Base-by-base conservation (phyloP, 1,140 invertebrate species). In the Lethrus apterus region DNA sequence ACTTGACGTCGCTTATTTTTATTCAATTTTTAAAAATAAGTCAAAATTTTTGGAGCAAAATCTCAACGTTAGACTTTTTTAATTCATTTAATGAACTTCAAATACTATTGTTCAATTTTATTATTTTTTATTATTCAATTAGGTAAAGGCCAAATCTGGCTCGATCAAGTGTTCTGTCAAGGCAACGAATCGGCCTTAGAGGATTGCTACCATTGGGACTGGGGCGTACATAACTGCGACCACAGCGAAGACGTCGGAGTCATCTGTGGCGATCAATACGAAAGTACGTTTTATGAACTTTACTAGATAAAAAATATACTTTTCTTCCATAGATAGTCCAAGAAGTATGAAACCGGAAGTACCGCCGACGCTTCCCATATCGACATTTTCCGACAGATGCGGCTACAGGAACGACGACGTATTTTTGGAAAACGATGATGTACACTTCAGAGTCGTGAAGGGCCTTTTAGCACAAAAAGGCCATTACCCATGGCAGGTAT, bases 401-500 rank as follows among this genome's bases (percentile, higher is more conserved):
- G 76, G 75, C 10, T 64, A 62, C 34, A 59, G 73, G 17, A 58
- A 65, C 19, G 69, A 76, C 38, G 68, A 72, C 52, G 70, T 74
- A 4, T 66, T 67, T 36, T 46, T 55, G 4, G 51, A 61, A 8
- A 54, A 67, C 11, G 67, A 68, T 8, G 67, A 68, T 15, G 52
- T 64, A 57, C 47, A 71, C 67, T 57, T 76, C 64, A 58, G 71
- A 55, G 75, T 82, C 7, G 70, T 81, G 0, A 58, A 68, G 34
- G 78, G 79, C 8, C 71, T 68, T 11, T 51, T 73, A 9, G 78
- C 79, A 0, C 65, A 67, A 2, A 70, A 70, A 26, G 81, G 79
- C 10, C 73, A 78, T n/a, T 81, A 84, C 63, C 87, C 87, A 2
- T 90, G 87, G 85, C 84, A 87, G 70, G 82, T 81, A 66, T 51